Evolutionary conservation across 92 coral and sea anemone genomes (phyloP), one percentile per base, ranked within the genome.

Genomic region (Muricea muricata): DNA sequence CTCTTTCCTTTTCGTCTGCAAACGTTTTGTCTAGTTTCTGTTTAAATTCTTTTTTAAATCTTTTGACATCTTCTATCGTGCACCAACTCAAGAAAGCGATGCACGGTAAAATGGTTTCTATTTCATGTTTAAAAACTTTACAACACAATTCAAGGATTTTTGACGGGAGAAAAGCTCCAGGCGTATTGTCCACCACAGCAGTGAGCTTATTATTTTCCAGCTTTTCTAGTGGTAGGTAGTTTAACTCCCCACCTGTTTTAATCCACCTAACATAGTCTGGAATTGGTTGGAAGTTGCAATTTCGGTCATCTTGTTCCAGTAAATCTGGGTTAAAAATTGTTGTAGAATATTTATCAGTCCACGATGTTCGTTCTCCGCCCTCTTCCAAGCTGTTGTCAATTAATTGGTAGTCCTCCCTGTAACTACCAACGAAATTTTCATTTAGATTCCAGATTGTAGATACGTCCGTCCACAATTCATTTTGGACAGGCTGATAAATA

Each of bases 221-320:
- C 23, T 86, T 86, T 35, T 86, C 73, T 0, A 79, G 39, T 17
- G 89, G 85, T 35, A 86, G 1, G 48, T 86, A 86, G 54, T 79
- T 80, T 9, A 86, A 39, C 31, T 86, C 91, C 32, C 87, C 87
- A 8, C 79, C 73, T 10, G 91, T 81, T 26, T 29, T 40, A 7
- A 39, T 25, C 91, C 91, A 83, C 55, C 81, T 50, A 28, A 88
- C 68, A 33, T 63, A 84, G 48, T 89, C 89, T 29, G 89, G 92
- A 18, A 89, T 63, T 9, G 92, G 92, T 58, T 89, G 92, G 13
- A 13, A 0, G 6, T 29, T 30, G 11, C 65, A 34, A n/a, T 65
- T 5, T 18, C 37, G 15, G 47, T 71, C 66, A 33, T 54, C 24
- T n/a, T 79, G 83, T 14, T 72, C 68, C 42, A 31, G 1, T 1